Conservation (phyloP, 2,113 vertebrate species). For the Formicarius rufipectus region DNA sequence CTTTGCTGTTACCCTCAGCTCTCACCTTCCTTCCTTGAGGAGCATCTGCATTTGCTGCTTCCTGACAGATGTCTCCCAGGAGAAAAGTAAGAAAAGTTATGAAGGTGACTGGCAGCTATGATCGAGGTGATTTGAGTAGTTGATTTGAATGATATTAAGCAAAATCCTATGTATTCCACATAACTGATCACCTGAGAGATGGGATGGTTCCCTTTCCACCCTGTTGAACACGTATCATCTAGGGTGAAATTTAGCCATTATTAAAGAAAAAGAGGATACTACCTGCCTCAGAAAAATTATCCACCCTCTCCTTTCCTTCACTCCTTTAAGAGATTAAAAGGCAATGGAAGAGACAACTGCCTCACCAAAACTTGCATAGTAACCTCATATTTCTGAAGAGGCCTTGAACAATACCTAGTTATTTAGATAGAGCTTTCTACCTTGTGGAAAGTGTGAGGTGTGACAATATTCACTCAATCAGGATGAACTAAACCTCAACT, state of each 20-base stretch:
- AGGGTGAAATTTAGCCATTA: neutral
- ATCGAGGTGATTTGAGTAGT: neutral
- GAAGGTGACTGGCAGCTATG: neutral
- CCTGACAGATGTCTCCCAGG: neutral
- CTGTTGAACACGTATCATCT: neutral
- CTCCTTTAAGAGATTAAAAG: neutral
- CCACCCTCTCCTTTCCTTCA: neutral
- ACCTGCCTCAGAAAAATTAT: neutral
- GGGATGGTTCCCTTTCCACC: neutral
- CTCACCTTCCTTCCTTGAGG: neutral
- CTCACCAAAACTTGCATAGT: neutral
- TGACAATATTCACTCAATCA: neutral
- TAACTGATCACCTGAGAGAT: neutral
- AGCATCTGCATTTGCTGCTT: neutral
- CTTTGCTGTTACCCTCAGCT: neutral
- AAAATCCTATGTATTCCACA: neutral
- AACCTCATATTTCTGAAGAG: neutral
- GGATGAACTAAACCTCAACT: neutral
- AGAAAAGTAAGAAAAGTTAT: neutral
- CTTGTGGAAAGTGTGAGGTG: neutral
- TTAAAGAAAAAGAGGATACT: neutral
- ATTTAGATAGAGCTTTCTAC: neutral
- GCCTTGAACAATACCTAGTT: fast-evolving
- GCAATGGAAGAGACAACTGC: neutral
- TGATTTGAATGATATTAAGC: neutral